Conservation (phyloP, 2,797 vertebrate genomes). For the Hybognathus amarus region DNA sequence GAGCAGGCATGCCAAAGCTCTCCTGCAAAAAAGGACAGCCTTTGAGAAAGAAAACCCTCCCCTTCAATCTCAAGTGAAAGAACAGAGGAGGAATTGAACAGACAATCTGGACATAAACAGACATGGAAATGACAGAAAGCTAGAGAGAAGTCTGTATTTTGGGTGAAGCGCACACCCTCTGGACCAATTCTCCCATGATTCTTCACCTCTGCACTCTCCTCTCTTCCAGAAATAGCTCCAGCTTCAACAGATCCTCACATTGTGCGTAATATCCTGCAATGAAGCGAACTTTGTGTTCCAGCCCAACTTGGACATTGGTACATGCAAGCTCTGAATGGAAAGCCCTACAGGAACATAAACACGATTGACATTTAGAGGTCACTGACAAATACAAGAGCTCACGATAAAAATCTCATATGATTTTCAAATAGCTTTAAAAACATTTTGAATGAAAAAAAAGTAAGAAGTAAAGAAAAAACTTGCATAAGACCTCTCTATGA, state of each 20-base stretch:
- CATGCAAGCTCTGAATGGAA: slow-evolving; percentile 13
- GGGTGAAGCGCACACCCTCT: slow-evolving; percentile 16
- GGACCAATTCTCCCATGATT: slow-evolving; percentile 40
- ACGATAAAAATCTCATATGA: background rate
- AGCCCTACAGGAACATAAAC: slow-evolving; percentile 15
- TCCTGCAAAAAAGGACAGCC: slow-evolving; percentile 75
- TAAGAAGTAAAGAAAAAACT: too few relatives aligned
- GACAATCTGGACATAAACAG: slow-evolving; percentile 49
- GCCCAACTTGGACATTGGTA: background rate
- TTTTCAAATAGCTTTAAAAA: background rate
- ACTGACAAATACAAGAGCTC: background rate
- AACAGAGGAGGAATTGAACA: slow-evolving; percentile 77
- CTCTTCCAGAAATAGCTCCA: slow-evolving; percentile 68
- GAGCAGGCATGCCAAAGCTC: slow-evolving; percentile 60
- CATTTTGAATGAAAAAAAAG: background rate
- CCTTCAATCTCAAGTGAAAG: slow-evolving; percentile 64
- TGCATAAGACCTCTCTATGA: background rate
- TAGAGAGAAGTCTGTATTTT: slow-evolving; percentile 47
- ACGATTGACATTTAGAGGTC: background rate
- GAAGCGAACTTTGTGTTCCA: slow-evolving; percentile 24
- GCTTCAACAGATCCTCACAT: slow-evolving; percentile 69
- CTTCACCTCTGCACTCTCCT: slow-evolving; percentile 42
- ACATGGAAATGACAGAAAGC: slow-evolving; percentile 36
- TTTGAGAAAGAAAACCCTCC: slow-evolving; percentile 67
- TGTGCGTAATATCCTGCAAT: slow-evolving; percentile 59